phyloP scores from a whole-genome alignment of 2,797 vertebrate species.

The Mormyrops boulengeri region DNA sequence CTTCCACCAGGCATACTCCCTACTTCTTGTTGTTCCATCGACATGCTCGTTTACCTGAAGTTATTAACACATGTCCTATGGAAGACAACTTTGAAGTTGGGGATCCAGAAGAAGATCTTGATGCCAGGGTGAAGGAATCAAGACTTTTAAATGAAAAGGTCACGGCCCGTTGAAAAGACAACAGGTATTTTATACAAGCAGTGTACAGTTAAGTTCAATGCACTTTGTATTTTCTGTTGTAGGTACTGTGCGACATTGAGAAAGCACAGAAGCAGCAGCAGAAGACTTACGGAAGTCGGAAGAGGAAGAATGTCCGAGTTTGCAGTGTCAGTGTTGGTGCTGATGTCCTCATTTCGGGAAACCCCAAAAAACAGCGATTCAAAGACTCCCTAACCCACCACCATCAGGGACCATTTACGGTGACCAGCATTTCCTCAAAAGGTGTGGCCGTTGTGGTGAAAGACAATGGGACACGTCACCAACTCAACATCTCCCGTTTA shows the following conservation, averaged over 20 bases:
- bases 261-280: neutral
- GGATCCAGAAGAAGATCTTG: neutral
- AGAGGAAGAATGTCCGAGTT: neutral
- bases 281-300: neutral
- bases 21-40: neutral
- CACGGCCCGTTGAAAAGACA: neutral
- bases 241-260: neutral
- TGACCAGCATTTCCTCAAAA: neutral
- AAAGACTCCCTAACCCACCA: neutral
- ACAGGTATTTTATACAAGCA: neutral
- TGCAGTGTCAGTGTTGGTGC: neutral
- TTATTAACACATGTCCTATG: neutral
- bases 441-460: neutral
- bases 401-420: neutral
- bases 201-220: neutral
- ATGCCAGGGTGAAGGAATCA: neutral
- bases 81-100: neutral
- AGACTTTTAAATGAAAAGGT: neutral
- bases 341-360: neutral
- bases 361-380: neutral
- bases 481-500: neutral
- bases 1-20: neutral
- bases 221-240: neutral
- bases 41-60: neutral
- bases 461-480: neutral